Evolutionary conservation across 2,888 invertebrate species (phyloP), one percentile per base, ranked within the genome.

Genomic region (Ornithoptera alexandrae): DNA sequence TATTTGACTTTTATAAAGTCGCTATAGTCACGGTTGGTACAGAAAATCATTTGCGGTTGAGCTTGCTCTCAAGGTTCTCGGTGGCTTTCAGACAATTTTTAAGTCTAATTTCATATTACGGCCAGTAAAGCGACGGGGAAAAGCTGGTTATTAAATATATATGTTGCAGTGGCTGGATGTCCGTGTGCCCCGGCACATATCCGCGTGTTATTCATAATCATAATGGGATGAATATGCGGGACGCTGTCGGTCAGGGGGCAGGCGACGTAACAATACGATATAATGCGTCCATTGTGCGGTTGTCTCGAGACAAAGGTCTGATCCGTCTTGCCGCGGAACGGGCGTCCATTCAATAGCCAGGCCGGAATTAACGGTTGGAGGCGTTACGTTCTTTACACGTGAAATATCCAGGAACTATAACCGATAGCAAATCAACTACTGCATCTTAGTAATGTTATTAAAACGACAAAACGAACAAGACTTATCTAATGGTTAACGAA

Each of bases 161-260:
- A 53, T 17, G 67, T 53, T 24, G 1, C 5, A 60, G 12, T 6
- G 64, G 42, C n/a, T 5, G 56, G 5, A 2, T 7, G 42, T 61
- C 81, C 68, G 79, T 86, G 69, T 81, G 77, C 84, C 76, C 46
- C 72, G 20, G 71, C 72, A 75, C 75, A 81, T 59, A 80, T 79
- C 78, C 77, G 75, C 81, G 75, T 81, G 79, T 85, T 85, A 86
- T 87, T 88, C 87, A 89, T 84, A 87, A 88, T 86, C 84, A 83
- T 89, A 90, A 90, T 87, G 82, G 88, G 84, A 86, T 85, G 88
- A 85, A 88, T 86, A 87, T 89, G 89, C 88, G 89, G 88, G 83
- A 85, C 83, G 84, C 82, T 80, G 87, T 87, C 89, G 91, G 90
- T 89, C 91, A 90, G 86, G 80, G 82, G 78, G 78, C 83, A 79